phyloP scores from a whole-genome alignment of 2,797 vertebrate species.

The Phalloptychus januarius region DNA sequence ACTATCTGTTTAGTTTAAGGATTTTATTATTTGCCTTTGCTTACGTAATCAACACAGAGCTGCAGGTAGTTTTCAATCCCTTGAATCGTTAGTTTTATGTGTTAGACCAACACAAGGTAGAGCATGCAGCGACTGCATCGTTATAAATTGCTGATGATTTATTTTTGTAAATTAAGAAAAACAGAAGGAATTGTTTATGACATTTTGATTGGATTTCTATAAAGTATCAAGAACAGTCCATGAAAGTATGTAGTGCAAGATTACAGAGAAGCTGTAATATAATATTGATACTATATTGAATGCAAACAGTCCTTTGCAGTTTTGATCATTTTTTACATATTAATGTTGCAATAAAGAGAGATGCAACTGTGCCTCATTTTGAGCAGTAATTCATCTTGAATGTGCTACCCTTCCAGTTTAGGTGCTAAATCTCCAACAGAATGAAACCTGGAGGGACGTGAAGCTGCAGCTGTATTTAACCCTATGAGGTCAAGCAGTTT shows the following conservation, averaged over 20 bases:
- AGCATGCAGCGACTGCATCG: not conserved
- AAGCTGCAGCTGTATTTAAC: constrained; percentile 61
- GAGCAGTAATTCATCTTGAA: constrained; percentile 1
- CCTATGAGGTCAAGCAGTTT: constrained; percentile 51
- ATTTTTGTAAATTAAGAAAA: not conserved
- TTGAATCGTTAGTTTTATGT: too few relatives aligned
- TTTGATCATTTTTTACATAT: not conserved
- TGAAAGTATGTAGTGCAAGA: not conserved
- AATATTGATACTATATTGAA: not conserved
- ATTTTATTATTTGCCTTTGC: not conserved
- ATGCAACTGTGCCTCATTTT: not conserved
- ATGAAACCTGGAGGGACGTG: constrained; percentile 45
- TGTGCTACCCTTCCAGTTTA: constrained; percentile 18
- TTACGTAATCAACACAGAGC: not conserved
- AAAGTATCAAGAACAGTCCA: not conserved
- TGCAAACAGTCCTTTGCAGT: not conserved
- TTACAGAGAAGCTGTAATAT: not conserved
- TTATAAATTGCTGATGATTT: too few relatives aligned
- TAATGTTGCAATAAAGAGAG: not conserved
- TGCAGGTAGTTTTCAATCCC: not conserved
- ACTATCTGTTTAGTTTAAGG: not conserved
- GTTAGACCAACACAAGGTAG: not conserved
- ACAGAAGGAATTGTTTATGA: not conserved
- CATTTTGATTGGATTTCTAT: not conserved
- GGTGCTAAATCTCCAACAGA: constrained; percentile 30